Evolutionary conservation across 2,113 vertebrate genomes (phyloP), one percentile per base, ranked within the genome.

Genomic region (Corythornis madagascariensis): DNA sequence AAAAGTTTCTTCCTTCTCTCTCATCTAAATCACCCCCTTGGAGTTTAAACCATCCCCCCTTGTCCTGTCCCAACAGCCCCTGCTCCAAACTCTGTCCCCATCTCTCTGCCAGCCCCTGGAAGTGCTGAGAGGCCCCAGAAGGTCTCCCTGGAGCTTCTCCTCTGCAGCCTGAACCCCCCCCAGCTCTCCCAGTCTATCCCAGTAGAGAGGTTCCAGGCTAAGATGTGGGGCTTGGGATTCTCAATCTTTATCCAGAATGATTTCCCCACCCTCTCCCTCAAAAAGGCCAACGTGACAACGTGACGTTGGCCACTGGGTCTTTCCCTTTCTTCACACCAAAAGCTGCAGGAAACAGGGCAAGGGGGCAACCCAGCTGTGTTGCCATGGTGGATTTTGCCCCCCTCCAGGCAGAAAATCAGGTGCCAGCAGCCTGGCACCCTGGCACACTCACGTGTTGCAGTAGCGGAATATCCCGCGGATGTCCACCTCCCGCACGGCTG

Each of bases 401-500:
- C 16, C 14, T 53, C 17, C 11, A 53, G 59, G 63, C 31, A 43
- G 8, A 50, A 53, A 71, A 40, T 2, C 77, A 77, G 21, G 59
- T 35, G 29, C 16, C 18, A 20, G 2, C 16, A 63, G 15, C 6
- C 38, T 38, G 38, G 38, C 38, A 38, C 10, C 9, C 38, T 38
- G 38, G 38, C 38, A 38, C 38, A 10, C 98, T 98, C 93, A 99
- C 99, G 99, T 99, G 94, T 99, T 99, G 96, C 99, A 98, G 95
- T 99, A 99, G 96, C 99, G 98, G 96, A 99, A 99, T 74, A 99
- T 98, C 2, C 99, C 99, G 47, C 98, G 98, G 97, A 99, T 99
- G 69, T 99, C 99, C 88, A 99, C 98, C 65, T 99, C 99, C 66
- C 98, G 97, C 60, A 96, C 20, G 0, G 98, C 98, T 0, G 99